phyloP scores from a whole-genome alignment of 2,797 vertebrate genomes.

The Periophthalmus magnuspinnatus region DNA sequence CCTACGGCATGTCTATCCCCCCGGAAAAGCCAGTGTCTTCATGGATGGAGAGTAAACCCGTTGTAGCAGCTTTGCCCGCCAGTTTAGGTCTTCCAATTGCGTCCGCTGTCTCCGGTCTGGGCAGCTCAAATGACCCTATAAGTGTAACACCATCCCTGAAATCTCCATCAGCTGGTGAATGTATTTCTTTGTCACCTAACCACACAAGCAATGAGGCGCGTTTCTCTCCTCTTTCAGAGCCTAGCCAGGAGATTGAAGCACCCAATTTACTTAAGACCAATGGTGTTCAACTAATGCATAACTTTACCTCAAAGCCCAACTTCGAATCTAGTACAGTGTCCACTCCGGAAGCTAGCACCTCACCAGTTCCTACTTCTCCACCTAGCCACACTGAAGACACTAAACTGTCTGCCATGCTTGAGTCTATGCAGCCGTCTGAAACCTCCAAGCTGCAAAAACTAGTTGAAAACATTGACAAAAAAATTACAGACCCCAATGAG shows the following conservation, averaged over 20 bases:
- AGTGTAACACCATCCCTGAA: constrained; percentile 85
- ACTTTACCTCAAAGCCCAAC: constrained; percentile 62
- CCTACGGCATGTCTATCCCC: constrained; percentile 94
- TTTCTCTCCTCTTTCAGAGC: constrained; percentile 72
- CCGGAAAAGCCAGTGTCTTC: constrained; percentile 91
- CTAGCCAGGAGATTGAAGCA: constrained; percentile 58
- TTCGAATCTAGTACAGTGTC: constrained; percentile 49
- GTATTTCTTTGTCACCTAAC: constrained; percentile 84
- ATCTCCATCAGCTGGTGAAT: constrained; percentile 87
- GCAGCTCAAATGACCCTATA: constrained; percentile 84
- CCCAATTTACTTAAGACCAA: constrained; percentile 78
- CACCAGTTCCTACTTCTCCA: constrained; percentile 77
- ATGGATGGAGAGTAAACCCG: constrained; percentile 93
- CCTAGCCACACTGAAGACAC: constrained; percentile 78
- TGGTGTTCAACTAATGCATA: constrained; percentile 76
- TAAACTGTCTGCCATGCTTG: constrained; percentile 82
- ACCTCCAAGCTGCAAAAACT: constrained; percentile 97
- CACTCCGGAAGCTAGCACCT: constrained; percentile 71
- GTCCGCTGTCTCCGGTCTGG: constrained; percentile 77
- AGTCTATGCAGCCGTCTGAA: constrained; percentile 91
- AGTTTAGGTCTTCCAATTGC: constrained; percentile 86
- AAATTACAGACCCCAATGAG: constrained; percentile 91
- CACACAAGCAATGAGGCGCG: constrained; percentile 80
- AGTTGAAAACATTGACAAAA: constrained; percentile 97
- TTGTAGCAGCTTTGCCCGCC: constrained; percentile 81